phyloP scores from a whole-genome alignment of 2,797 vertebrate species.

The Neoniphon sammara region DNA sequence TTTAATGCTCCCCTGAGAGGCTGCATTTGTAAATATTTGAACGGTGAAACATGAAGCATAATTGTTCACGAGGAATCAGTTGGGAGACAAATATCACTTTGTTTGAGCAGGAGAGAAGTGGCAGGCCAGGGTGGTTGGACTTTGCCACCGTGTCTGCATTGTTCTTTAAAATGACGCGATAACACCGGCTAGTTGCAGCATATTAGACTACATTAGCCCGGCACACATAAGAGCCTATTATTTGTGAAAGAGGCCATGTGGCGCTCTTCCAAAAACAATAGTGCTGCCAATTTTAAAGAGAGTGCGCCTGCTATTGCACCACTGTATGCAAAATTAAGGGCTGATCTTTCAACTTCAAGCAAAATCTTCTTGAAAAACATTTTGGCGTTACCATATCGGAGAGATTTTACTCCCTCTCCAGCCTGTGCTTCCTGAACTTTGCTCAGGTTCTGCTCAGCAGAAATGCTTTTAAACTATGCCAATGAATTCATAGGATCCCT shows the following conservation, averaged over 20 bases:
- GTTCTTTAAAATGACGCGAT: conserved; percentile 48
- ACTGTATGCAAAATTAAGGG: not conserved
- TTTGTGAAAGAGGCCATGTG: conserved; percentile 24
- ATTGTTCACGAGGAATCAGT: conserved; percentile 48
- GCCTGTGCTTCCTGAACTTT: not conserved
- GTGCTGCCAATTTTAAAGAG: not conserved
- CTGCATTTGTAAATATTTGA: conserved; percentile 62
- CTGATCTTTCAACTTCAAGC: not conserved
- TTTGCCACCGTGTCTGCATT: conserved; percentile 49
- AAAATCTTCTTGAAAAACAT: not conserved
- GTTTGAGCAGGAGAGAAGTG: conserved; percentile 37
- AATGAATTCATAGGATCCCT: conserved; percentile 56
- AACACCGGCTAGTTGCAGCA: conserved; percentile 35
- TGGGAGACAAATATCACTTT: conserved; percentile 56
- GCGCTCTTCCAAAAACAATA: conserved; percentile 13
- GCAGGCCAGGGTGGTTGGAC: conserved; percentile 21
- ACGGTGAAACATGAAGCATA: conserved; percentile 30
- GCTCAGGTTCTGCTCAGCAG: conserved; percentile 18
- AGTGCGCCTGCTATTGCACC: conserved; percentile 10
- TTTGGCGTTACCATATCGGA: conserved; percentile 7
- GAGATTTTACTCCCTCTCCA: conserved; percentile 9
- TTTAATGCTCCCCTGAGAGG: conserved; percentile 25
- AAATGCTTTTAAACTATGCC: conserved; percentile 41
- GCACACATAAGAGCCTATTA: conserved; percentile 32
- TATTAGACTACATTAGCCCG: conserved; percentile 32